phyloP scores from a whole-genome alignment of 2,113 vertebrate genomes.

The Sinocyclocheilus anophthalmus region DNA sequence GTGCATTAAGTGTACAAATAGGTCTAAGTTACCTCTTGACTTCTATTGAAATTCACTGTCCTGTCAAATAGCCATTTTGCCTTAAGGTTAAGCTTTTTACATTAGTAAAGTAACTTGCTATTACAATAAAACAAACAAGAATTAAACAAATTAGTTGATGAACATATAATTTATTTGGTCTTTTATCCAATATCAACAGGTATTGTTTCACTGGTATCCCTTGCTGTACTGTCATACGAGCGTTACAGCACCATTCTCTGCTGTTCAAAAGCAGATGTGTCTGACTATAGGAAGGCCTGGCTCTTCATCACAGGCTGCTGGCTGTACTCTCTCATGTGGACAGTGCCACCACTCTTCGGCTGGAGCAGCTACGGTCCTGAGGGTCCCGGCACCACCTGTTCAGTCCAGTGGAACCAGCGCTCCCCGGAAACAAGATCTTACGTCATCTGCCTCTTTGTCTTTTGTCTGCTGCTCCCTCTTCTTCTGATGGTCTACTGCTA shows the following conservation, averaged over 20 bases:
- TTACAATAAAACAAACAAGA: not conserved
- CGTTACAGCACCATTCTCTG: constrained; percentile 44
- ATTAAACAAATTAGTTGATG: not conserved
- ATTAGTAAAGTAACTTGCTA: not conserved
- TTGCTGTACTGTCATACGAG: constrained; percentile 55
- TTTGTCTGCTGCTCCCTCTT: constrained; percentile 49
- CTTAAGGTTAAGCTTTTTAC: too few relatives aligned
- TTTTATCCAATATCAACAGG: constrained; percentile 31
- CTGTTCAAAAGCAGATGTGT: constrained; percentile 39
- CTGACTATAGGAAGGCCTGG: constrained; percentile 51
- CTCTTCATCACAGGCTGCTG: constrained; percentile 63
- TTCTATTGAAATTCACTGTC: too few relatives aligned
- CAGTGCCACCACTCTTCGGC: constrained; percentile 74
- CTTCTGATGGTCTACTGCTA: constrained; percentile 50
- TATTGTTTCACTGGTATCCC: constrained; percentile 55
- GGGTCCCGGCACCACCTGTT: constrained; percentile 49
- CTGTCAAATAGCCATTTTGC: too few relatives aligned
- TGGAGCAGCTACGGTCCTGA: constrained; percentile 82
- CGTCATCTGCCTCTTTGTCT: constrained; percentile 59
- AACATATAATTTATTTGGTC: not conserved
- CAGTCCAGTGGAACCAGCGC: constrained; percentile 46
- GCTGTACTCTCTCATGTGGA: constrained; percentile 80
- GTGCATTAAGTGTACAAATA: too few relatives aligned
- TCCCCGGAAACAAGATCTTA: constrained; percentile 31
- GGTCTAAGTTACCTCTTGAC: too few relatives aligned